phyloP scores from a whole-genome alignment of 2,888 invertebrate genomes.

The Zygogramma bicolorata region DNA sequence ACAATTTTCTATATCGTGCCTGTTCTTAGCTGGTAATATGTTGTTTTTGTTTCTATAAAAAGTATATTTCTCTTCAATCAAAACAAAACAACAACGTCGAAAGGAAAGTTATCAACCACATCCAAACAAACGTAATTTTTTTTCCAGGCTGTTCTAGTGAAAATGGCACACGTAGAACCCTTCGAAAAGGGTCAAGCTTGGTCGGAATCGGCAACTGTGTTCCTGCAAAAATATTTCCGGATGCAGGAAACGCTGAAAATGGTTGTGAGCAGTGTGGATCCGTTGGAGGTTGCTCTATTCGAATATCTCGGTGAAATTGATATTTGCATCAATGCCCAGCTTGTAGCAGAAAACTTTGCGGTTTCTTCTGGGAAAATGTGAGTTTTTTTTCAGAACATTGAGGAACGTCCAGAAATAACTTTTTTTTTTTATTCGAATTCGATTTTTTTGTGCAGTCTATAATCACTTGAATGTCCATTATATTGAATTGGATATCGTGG shows the following conservation, averaged over 20 bases:
- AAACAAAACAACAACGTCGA: no score
- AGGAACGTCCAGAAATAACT: not conserved
- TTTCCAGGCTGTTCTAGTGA: slow-evolving; percentile 64
- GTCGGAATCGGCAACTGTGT: slow-evolving; percentile 60
- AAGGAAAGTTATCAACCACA: no score
- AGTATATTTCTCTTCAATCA: no score
- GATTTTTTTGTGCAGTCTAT: no score
- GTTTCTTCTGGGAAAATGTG: slow-evolving; percentile 69
- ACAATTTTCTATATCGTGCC: no score
- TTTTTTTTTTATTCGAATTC: no score
- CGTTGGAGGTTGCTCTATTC: slow-evolving; percentile 65
- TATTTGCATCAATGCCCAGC: slow-evolving; percentile 69
- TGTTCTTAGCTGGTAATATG: no score
- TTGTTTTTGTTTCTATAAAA: no score
- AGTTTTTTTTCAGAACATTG: slow-evolving; percentile 41
- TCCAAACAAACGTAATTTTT: no score
- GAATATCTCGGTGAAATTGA: slow-evolving; percentile 59
- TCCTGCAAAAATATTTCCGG: slow-evolving; percentile 61
- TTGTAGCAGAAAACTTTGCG: slow-evolving; percentile 69
- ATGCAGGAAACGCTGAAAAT: slow-evolving; percentile 63
- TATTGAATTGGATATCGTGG: no score
- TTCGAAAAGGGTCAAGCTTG: slow-evolving; percentile 60
- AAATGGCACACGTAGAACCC: slow-evolving; percentile 67
- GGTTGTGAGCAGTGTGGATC: slow-evolving; percentile 58
- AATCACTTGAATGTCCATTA: no score